Percentiles rank a stretch among this genome's conserved stretches.
These are phyloP conservation scores for Neopelma chrysocephalum DNA, from an alignment of 2,797 vertebrate genomes.

Conservation along the genomic window DNA sequence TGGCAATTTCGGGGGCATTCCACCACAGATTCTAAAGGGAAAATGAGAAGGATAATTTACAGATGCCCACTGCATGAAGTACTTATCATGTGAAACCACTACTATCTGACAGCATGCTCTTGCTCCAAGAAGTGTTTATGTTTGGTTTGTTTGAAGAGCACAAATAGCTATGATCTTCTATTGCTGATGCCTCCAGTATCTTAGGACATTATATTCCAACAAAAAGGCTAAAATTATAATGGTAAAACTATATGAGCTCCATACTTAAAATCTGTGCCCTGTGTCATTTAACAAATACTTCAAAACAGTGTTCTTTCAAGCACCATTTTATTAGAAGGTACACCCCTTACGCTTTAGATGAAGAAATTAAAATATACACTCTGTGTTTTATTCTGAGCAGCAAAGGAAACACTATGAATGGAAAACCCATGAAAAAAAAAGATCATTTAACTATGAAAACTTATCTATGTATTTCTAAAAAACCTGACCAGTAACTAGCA, in stretches of 20 bases:
- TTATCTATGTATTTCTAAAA: background rate
- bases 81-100: background rate
- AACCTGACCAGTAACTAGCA: background rate
- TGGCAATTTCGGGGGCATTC: constrained; percentile 97
- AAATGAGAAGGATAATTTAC: constrained; percentile 42
- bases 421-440: background rate
- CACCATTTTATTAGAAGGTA: background rate
- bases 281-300: background rate
- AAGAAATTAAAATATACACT: background rate
- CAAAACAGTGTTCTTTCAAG: background rate
- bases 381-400: background rate
- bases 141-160: background rate
- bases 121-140: background rate
- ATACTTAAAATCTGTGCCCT: background rate
- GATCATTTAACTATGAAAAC: background rate
- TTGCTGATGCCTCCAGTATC: background rate
- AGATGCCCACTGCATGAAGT: background rate
- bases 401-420: background rate
- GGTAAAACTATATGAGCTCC: background rate
- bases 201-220: background rate
- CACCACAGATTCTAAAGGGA: constrained; percentile 89
- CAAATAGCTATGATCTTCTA: background rate
- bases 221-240: background rate
- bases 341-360: background rate
- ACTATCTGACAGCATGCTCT: background rate